A percentile compares a stretch with the other conserved stretches of the same genome.
Conservation (phyloP, 2,797 vertebrate genomes). For the Danio choprae region DNA sequence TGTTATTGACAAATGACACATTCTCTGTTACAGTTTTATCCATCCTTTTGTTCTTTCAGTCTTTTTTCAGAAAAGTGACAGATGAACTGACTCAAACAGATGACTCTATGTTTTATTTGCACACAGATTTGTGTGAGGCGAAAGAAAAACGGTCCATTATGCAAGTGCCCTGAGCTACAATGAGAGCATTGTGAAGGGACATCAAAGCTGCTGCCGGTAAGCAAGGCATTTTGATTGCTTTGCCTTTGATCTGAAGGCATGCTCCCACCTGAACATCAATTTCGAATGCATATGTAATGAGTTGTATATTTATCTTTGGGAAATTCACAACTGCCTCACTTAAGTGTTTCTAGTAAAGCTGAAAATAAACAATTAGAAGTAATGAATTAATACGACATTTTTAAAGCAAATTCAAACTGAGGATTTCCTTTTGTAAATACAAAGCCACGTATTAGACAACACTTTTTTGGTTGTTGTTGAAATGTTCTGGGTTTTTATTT, state of each 20-base stretch:
- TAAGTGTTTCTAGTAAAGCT: conserved; percentile 48
- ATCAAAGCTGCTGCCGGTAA: conserved; percentile 80
- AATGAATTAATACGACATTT: conserved; percentile 46
- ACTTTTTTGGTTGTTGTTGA: no score
- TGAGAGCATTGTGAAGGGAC: conserved; percentile 59
- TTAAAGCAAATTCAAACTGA: no score
- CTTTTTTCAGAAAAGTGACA: conserved; percentile 3
- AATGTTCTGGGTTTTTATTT: no score
- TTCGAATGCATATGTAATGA: conserved; percentile 74
- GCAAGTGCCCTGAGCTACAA: conserved; percentile 49
- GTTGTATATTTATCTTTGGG: conserved; percentile 66
- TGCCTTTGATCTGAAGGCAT: conserved; percentile 81
- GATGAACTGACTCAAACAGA: conserved; percentile 15
- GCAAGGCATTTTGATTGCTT: conserved; percentile 74
- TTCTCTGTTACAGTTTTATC: not conserved
- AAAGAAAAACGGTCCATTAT: conserved; percentile 36
- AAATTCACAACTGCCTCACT: conserved; percentile 68
- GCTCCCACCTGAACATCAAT: conserved; percentile 70
- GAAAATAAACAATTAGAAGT: conserved; percentile 38
- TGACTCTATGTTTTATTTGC: conserved; percentile 41
- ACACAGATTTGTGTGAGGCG: conserved; percentile 21
- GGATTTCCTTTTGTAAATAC: no score
- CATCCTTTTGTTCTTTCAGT: conserved; percentile 12
- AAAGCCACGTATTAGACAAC: no score
- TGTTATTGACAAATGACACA: not conserved